Evolutionary conservation across 2,888 invertebrate species (phyloP).

Genomic region (Orthosia gracilis): DNA sequence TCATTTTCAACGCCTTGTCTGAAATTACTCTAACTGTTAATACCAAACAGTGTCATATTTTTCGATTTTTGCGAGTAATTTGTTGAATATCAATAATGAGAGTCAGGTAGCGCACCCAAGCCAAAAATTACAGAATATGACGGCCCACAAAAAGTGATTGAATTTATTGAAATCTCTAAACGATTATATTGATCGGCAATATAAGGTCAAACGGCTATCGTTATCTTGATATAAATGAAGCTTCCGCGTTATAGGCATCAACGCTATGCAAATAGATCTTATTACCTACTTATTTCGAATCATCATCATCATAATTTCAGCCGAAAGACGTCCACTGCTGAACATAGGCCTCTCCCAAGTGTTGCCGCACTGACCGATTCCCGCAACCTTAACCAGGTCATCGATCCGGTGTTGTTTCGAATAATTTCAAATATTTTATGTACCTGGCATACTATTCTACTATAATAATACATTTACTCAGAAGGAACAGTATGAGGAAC

Average conservation of each 20-base stretch:
- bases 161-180: constrained; percentile 11
- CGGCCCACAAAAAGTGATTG: background rate
- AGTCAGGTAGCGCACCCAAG: background rate
- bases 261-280: constrained; percentile 5
- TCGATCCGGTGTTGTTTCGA: background rate
- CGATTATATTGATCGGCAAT: constrained; percentile 1
- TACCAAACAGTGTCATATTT: no score
- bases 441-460: background rate
- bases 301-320: no score
- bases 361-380: no score
- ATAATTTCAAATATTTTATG: background rate
- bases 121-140: background rate
- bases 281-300: background rate
- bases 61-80: no score
- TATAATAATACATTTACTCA: constrained; percentile 2
- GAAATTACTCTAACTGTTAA: no score
- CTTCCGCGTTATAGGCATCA: constrained; percentile 33
- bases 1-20: no score
- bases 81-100: background rate
- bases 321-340: no score
- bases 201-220: constrained; percentile 15
- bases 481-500: background rate
- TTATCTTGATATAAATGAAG: constrained; percentile 6
- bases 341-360: no score
- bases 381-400: no score